These are phyloP conservation scores for Nothocercus nigrocapillus DNA, from an alignment of 2,113 vertebrate species.

Conservation along the genomic window DNA sequence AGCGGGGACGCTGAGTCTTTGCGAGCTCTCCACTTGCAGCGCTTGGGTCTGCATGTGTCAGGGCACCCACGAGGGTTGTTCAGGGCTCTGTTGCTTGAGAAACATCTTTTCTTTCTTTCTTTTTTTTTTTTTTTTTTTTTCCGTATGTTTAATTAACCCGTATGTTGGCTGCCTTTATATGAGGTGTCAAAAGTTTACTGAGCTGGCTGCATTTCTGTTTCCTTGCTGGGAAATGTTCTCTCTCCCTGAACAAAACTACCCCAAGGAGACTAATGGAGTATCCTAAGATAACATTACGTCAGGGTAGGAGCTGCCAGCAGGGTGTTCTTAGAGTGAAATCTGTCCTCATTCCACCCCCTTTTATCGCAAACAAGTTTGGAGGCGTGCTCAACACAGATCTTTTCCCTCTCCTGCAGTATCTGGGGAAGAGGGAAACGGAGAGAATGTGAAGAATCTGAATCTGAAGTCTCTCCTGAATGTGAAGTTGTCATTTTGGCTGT, in stretches of 20 bases:
- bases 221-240: neutral
- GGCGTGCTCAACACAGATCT: neutral
- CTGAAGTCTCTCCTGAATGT: neutral
- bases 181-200: neutral
- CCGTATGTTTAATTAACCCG: neutral
- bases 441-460: neutral
- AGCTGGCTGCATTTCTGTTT: neutral
- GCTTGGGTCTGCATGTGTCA: neutral
- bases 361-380: neutral
- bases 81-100: neutral
- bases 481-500: neutral
- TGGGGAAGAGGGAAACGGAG: neutral
- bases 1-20: neutral
- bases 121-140: too few species aligned
- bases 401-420: fast-evolving
- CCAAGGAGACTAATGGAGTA: neutral
- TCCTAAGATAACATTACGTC: neutral
- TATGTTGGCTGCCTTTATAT: neutral
- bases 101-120: neutral
- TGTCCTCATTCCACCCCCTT: neutral
- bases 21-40: neutral
- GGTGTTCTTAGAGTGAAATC: neutral
- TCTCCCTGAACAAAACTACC: neutral
- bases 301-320: fast-evolving
- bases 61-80: neutral